These are phyloP conservation scores for Archips crataeganus DNA, from an alignment of 2,888 invertebrate genomes.

Conservation along the genomic window DNA sequence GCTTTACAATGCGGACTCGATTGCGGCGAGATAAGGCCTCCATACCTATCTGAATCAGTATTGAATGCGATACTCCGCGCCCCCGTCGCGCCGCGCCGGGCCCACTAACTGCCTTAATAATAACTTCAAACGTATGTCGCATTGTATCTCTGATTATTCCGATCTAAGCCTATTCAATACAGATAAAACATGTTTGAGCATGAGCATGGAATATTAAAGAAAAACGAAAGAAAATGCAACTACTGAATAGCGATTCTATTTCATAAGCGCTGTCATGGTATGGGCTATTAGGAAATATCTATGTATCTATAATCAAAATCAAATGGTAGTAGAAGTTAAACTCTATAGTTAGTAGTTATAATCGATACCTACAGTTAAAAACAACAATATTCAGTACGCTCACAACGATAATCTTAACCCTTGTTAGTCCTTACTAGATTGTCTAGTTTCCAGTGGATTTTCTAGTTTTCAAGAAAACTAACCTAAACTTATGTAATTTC, in stretches of 20 bases:
- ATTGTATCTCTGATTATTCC: slow-evolving; percentile 82
- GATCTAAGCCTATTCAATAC: slow-evolving; percentile 78
- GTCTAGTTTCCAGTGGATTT: slow-evolving; percentile 62
- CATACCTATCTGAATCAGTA: slow-evolving; percentile 73
- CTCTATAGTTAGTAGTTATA: slow-evolving; percentile 16
- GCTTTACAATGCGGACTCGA: slow-evolving; percentile 83
- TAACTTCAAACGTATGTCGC: slow-evolving; percentile 81
- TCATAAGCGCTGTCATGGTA: slow-evolving; percentile 40
- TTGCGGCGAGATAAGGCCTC: slow-evolving; percentile 82
- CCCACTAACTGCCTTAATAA: slow-evolving; percentile 78
- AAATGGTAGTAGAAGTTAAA: no score
- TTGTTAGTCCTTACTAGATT: no score
- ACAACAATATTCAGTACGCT: slow-evolving; percentile 55
- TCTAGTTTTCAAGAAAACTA: slow-evolving; percentile 74
- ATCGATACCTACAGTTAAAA: slow-evolving; percentile 52
- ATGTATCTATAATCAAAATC: no score
- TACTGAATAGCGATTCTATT: slow-evolving; percentile 48
- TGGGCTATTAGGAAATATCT: slow-evolving; percentile 3
- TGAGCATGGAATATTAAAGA: slow-evolving; percentile 59
- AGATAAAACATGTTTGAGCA: slow-evolving; percentile 70
- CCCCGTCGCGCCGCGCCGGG: slow-evolving; percentile 55
- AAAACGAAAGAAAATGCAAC: slow-evolving; percentile 55
- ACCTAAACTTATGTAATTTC: slow-evolving; percentile 66
- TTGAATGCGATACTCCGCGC: slow-evolving; percentile 72
- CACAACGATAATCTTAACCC: slow-evolving; percentile 67